Conservation (phyloP, 2,113 vertebrate genomes). For the Mormyrus iriodes region DNA sequence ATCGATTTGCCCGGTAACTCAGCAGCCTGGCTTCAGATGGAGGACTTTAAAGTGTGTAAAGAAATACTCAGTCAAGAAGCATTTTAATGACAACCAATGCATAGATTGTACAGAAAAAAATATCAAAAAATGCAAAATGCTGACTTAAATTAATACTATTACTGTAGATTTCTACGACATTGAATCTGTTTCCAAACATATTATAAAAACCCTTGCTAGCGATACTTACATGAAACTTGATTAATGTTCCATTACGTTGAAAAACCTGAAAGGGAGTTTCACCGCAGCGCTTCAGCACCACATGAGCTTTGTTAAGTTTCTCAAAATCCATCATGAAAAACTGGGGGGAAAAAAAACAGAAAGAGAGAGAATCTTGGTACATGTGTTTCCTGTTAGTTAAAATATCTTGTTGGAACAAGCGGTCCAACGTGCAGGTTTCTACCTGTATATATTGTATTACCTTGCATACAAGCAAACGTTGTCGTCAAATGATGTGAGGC, state of each 20-base stretch:
- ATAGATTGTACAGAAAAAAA: neutral
- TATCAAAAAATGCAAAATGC: neutral
- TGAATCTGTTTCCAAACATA: neutral
- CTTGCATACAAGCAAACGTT: neutral
- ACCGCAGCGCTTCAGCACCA: neutral
- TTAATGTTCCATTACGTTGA: neutral
- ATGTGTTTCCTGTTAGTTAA: neutral
- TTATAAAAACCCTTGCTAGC: neutral
- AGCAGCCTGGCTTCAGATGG: neutral
- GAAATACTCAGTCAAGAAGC: neutral
- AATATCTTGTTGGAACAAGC: neutral
- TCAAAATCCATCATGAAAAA: neutral
- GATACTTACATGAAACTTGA: conserved; percentile 11
- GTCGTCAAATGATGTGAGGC: no score
- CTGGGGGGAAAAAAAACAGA: neutral
- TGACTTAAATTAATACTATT: neutral
- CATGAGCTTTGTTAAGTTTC: neutral
- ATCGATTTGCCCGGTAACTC: neutral
- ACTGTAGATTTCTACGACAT: neutral
- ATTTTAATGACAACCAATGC: neutral
- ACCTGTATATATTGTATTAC: neutral
- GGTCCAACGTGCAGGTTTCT: neutral
- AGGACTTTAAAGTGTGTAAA: neutral
- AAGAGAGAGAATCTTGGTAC: neutral
- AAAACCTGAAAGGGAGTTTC: neutral